Percentiles rank a stretch among this genome's conserved stretches.
Evolutionary conservation across 2,113 vertebrate species (phyloP).

Genomic region (Gorsachius goisagi): DNA sequence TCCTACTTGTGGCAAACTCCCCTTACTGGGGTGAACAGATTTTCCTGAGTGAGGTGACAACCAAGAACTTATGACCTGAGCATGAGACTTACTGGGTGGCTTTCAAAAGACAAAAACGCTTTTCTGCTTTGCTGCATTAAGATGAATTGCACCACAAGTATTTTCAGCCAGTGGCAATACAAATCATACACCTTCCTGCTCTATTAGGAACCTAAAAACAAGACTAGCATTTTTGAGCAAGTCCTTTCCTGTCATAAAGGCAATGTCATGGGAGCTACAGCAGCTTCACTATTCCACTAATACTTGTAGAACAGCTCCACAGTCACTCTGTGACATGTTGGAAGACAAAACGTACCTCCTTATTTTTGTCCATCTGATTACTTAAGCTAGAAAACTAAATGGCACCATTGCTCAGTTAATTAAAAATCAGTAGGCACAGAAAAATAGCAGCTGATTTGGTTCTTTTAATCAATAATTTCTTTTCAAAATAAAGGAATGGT

Average conservation of each 20-base stretch:
- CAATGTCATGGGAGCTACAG: background rate
- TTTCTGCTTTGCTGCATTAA: background rate
- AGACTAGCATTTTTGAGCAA: background rate
- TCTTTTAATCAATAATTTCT: background rate
- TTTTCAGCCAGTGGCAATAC: background rate
- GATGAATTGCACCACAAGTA: background rate
- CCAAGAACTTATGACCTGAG: background rate
- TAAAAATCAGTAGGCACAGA: background rate
- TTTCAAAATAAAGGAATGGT: background rate
- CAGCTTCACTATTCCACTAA: background rate
- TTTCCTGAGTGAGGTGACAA: background rate
- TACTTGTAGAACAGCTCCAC: background rate
- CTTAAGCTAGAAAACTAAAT: background rate
- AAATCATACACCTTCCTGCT: background rate
- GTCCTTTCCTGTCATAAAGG: background rate
- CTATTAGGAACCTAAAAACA: background rate
- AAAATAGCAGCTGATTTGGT: background rate
- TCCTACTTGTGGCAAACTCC: background rate
- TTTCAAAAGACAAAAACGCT: background rate
- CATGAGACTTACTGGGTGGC: background rate
- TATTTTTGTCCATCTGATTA: background rate
- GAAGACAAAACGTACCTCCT: background rate
- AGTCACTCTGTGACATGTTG: background rate
- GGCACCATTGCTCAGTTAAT: background rate
- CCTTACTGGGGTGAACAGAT: rapidly evolving